phyloP scores from a whole-genome alignment of 2,797 vertebrate genomes.

The Galagoides demidoff region DNA sequence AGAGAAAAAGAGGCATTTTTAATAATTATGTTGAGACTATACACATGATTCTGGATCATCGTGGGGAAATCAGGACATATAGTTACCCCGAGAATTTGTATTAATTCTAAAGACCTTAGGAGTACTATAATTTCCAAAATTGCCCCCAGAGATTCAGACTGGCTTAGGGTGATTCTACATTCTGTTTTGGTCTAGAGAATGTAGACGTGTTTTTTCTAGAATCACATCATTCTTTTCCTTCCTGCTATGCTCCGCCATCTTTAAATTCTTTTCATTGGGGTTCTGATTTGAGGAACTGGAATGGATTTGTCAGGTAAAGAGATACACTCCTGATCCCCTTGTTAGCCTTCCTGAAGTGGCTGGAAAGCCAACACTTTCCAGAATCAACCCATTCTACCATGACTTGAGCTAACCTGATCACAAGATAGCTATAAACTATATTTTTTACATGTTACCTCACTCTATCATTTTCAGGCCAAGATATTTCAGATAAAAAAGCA shows the following conservation, averaged over 20 bases:
- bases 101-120: background rate
- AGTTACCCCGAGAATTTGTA: background rate
- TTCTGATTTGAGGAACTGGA: slow-evolving; percentile 9
- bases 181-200: background rate
- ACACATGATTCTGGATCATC: background rate
- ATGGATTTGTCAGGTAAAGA: background rate
- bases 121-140: background rate
- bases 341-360: background rate
- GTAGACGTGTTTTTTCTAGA: background rate
- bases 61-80: background rate
- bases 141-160: background rate
- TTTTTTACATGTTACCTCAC: background rate
- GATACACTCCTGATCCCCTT: background rate
- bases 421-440: background rate
- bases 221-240: slow-evolving; percentile 5
- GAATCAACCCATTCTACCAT: background rate
- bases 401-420: background rate
- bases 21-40: background rate
- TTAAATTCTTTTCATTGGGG: background rate
- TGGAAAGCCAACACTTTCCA: slow-evolving; percentile 5
- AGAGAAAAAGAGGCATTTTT: background rate
- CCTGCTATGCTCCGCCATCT: background rate
- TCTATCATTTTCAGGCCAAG: background rate
- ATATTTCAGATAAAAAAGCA: slow-evolving; percentile 23
- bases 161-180: background rate